A percentile compares a stretch with the other conserved stretches of the same genome.
These are phyloP conservation scores for Cinara cedri DNA, from an alignment of 2,888 invertebrate genomes.

Conservation along the genomic window DNA sequence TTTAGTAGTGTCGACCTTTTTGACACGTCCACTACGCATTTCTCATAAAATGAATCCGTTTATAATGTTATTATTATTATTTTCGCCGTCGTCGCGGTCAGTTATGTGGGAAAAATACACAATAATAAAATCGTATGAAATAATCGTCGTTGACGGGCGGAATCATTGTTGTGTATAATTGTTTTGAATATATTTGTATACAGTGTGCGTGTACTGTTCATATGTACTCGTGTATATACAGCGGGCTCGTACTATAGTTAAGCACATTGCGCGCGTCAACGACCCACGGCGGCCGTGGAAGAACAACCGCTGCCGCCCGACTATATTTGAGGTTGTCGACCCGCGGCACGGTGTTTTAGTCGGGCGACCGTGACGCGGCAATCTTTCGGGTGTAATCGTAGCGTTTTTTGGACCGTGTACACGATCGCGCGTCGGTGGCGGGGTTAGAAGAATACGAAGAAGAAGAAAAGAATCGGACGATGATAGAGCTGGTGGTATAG, in stretches of 20 bases:
- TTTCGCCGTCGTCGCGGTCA: no score
- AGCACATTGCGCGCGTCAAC: conserved; percentile 42
- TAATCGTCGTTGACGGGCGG: conserved; percentile 6
- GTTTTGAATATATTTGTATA: no score
- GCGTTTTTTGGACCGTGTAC: conserved; percentile 31
- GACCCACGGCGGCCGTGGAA: conserved; percentile 47
- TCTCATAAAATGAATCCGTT: no score
- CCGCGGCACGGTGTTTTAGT: conserved; percentile 36
- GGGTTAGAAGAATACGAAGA: background rate
- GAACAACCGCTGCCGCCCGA: conserved; percentile 27
- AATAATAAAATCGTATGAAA: conserved; percentile 19
- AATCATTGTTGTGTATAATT: no score
- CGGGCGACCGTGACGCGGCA: conserved; percentile 52
- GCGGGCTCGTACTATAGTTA: background rate
- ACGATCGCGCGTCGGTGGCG: background rate
- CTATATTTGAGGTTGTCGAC: conserved; percentile 47
- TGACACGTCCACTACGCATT: no score
- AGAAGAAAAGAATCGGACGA: no score
- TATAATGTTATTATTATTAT: no score
- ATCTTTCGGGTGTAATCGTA: conserved; percentile 53
- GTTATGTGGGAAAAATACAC: background rate
- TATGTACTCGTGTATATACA: background rate
- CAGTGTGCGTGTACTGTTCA: background rate
- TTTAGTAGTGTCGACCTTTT: no score
- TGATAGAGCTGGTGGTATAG: no score